Evolutionary conservation across 2,797 vertebrate genomes (phyloP).

Genomic region (Characodon lateralis): DNA sequence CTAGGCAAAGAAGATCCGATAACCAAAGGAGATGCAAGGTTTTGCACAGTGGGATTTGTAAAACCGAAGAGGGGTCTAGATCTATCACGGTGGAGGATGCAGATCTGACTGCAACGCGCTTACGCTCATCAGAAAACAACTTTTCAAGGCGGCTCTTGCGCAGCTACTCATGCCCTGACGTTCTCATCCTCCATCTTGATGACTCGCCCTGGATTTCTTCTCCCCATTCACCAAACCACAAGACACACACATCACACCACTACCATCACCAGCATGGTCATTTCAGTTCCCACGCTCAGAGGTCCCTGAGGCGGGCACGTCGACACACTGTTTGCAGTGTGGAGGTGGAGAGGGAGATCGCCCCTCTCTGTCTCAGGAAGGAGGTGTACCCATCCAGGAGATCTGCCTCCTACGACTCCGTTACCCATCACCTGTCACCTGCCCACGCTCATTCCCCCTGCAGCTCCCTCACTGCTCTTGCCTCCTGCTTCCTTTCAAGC

Average conservation of each 20-base stretch:
- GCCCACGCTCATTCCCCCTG: slow-evolving; percentile 57
- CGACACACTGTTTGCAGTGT: slow-evolving; percentile 87
- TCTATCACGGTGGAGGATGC: slow-evolving; percentile 32
- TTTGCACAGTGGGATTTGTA: not conserved
- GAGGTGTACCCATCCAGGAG: slow-evolving; percentile 86
- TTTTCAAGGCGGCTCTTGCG: slow-evolving; percentile 73
- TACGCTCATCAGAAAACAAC: slow-evolving; percentile 11
- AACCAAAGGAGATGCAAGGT: slow-evolving; percentile 41
- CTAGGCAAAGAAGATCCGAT: slow-evolving; percentile 23
- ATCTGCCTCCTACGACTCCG: slow-evolving; percentile 45
- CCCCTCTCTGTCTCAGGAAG: slow-evolving; percentile 87
- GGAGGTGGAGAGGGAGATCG: slow-evolving; percentile 84
- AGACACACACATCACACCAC: slow-evolving; percentile 28
- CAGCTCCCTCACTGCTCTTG: slow-evolving; percentile 72
- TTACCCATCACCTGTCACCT: slow-evolving; percentile 43
- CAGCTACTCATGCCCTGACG: slow-evolving; percentile 88
- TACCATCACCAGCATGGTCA: slow-evolving; percentile 22
- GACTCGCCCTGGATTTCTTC: slow-evolving; percentile 48
- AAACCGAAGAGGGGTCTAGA: slow-evolving; percentile 27
- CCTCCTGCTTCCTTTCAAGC: slow-evolving; percentile 80
- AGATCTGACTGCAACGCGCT: slow-evolving; percentile 10
- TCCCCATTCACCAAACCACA: slow-evolving; percentile 45
- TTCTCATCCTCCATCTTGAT: slow-evolving; percentile 61
- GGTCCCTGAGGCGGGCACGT: slow-evolving; percentile 71
- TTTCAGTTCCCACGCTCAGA: slow-evolving; percentile 38